Evolutionary conservation across 2,888 invertebrate genomes (phyloP), one percentile per base, ranked within the genome.

Genomic region (Eupithecia inturbata): DNA sequence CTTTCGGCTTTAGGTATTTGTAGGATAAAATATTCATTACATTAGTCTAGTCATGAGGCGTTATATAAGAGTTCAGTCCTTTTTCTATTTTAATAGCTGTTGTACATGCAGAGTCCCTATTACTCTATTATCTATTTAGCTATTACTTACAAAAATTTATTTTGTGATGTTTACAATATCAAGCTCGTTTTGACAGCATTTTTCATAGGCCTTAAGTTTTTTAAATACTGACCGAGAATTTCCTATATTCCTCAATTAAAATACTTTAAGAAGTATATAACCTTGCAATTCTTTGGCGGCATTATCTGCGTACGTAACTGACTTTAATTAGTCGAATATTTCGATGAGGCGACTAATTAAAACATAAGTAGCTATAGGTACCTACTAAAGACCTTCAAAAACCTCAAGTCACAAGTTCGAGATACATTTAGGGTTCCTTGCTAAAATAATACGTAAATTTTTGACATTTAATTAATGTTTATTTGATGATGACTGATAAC

Each of bases 331-430:
- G 73, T 71, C 63, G 70, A 73, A 67, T 67, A 77, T 79, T 70
- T 77, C 66, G 64, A 77, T 75, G 75, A 71, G 68, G 39, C 73
- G 62, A 64, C 41, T 78, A 76, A 80, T 79, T 79, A 78, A 76
- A 74, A 78, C 67, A 26, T 74, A 72, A 72, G 67, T 71, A 74
- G 53, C 60, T 45, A 45, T 68, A 75, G 39, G 62, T 57, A 57
- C 53, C 53, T 22, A 74, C 68, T 63, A 26, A 74, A 72, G 64
- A 67, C 72, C 72, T 75, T 72, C 45, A 49, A 68, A 67, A 68
- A 57, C 67, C 39, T 14, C 62, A 62, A 49, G 68, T 66, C 57
- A 69, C 39, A 66, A 64, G 14, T 60, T 33, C 26, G 60, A 28
- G 19, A 6, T 31, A 62, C 26, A 14, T 57, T 57, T 57, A 57